A percentile compares a stretch with the other conserved stretches of the same genome.
Conservation (phyloP, 1,140 invertebrate species). For the Philopotamus ludificatus region DNA sequence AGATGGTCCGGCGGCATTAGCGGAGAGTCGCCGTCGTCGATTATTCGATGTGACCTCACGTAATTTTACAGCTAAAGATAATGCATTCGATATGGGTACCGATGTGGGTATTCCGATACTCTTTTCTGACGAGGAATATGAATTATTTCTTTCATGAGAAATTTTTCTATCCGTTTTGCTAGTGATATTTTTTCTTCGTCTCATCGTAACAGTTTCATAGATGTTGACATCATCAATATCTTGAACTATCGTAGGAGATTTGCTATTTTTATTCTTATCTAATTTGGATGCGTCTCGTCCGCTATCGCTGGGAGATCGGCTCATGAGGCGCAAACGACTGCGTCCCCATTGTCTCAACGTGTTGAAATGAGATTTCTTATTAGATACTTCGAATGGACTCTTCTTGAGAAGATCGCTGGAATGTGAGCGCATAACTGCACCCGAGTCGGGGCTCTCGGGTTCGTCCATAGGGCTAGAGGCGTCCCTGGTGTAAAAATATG, state of each 20-base stretch:
- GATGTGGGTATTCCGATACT: constrained; percentile 60
- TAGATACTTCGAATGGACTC: constrained; percentile 57
- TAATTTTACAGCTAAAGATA: constrained; percentile 67
- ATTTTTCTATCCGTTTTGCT: constrained; percentile 51
- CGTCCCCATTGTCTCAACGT: constrained; percentile 80
- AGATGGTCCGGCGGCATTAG: constrained; percentile 52
- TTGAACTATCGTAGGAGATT: constrained; percentile 47
- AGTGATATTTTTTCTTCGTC: constrained; percentile 53
- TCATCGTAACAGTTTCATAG: constrained; percentile 64
- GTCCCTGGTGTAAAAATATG: constrained; percentile 60
- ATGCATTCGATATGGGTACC: constrained; percentile 56
- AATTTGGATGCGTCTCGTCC: constrained; percentile 52
- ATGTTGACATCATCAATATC: constrained; percentile 61
- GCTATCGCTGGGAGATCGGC: constrained; percentile 59
- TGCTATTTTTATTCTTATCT: constrained; percentile 48
- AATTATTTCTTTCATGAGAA: constrained; percentile 71
- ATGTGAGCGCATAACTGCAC: constrained; percentile 59
- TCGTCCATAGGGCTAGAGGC: constrained; percentile 58
- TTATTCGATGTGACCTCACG: constrained; percentile 67
- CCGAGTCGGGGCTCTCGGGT: constrained; percentile 56
- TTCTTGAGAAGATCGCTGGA: constrained; percentile 69
- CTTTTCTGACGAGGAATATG: constrained; percentile 71
- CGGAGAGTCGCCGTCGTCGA: constrained; percentile 57
- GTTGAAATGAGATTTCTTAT: constrained; percentile 75
- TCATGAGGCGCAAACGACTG: constrained; percentile 71